Evolutionary conservation across 2,797 vertebrate genomes (phyloP).

Genomic region (Leuciscus waleckii): DNA sequence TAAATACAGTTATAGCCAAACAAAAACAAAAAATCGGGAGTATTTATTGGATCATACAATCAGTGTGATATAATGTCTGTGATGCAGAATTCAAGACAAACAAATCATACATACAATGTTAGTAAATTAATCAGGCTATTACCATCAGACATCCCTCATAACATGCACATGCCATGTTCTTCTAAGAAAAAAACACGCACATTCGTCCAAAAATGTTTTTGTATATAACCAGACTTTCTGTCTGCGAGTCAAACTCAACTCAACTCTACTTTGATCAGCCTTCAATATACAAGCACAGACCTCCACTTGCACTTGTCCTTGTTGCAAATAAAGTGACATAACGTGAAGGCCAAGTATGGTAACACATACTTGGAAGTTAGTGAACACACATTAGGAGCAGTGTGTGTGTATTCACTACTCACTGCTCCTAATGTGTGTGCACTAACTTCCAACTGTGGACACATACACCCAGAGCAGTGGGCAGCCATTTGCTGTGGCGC

Average conservation of each 20-base stretch:
- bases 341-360: too few relatives aligned
- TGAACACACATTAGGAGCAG: too few relatives aligned
- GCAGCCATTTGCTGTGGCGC: too few relatives aligned
- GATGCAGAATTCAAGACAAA: constrained; percentile 7
- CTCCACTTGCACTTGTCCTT: not conserved
- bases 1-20: not conserved
- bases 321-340: not conserved
- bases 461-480: too few relatives aligned
- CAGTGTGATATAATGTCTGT: not conserved
- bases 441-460: too few relatives aligned
- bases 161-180: not conserved
- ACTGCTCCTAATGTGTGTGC: too few relatives aligned
- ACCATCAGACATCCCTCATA: not conserved
- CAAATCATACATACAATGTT: not conserved
- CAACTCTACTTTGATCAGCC: not conserved
- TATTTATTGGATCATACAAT: not conserved
- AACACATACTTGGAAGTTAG: too few relatives aligned
- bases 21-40: not conserved
- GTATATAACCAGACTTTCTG: not conserved
- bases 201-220: not conserved
- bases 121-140: not conserved
- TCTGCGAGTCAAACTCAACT: not conserved
- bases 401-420: too few relatives aligned
- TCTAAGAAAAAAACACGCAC: not conserved
- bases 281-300: not conserved